Evolutionary conservation across 2,797 vertebrate genomes (phyloP).

Genomic region (Melanogrammus aeglefinus): DNA sequence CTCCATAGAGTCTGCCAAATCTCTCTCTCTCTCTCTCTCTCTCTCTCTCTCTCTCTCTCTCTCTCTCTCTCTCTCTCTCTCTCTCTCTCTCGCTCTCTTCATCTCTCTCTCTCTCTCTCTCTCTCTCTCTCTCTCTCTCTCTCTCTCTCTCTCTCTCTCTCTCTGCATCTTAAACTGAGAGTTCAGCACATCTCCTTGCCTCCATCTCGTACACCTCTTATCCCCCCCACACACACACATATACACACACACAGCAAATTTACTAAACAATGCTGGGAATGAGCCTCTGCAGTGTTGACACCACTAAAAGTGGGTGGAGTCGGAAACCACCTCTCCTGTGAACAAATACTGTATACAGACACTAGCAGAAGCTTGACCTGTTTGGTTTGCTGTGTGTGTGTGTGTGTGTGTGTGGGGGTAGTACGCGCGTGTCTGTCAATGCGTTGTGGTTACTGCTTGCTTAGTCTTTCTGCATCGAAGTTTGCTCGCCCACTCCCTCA

Average conservation of each 20-base stretch:
- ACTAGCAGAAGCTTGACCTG: background rate
- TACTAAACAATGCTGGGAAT: background rate
- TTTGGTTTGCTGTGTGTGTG: background rate
- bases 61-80: too few species aligned
- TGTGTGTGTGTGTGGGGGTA: constrained; percentile 32
- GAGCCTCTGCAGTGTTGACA: background rate
- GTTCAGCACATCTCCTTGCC: constrained; percentile 1
- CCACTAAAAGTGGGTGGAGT: background rate
- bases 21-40: too few species aligned
- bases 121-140: too few species aligned
- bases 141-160: too few species aligned
- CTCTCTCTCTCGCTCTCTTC: too few species aligned
- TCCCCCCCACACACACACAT: too few species aligned
- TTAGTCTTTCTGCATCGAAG: constrained; percentile 43
- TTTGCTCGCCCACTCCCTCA: constrained; percentile 39
- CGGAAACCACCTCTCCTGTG: background rate
- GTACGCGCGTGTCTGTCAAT: constrained; percentile 47
- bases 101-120: too few species aligned
- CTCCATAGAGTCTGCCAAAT: too few species aligned
- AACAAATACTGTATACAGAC: background rate
- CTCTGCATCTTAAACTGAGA: background rate
- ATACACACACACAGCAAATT: background rate
- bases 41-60: too few species aligned
- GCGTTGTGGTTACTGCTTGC: constrained; percentile 54
- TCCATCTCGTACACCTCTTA: background rate